Percentiles rank a stretch among this genome's conserved stretches.
These are phyloP conservation scores for Intellagama lesueurii DNA, from an alignment of 2,797 vertebrate genomes.

Conservation along the genomic window DNA sequence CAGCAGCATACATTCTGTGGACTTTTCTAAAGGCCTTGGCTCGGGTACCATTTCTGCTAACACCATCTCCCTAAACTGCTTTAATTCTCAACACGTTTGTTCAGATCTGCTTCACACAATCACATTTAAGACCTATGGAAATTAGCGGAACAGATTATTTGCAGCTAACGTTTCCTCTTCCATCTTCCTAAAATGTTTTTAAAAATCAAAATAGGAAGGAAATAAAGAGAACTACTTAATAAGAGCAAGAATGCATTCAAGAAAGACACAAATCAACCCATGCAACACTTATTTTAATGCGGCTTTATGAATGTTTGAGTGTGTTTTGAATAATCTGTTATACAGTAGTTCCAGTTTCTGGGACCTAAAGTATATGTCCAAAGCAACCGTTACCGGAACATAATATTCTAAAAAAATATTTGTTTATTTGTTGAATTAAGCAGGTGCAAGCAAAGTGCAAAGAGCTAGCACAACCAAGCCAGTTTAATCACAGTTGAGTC, in stretches of 20 bases:
- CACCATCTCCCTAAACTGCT: slow-evolving; percentile 16
- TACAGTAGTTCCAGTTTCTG: too few relatives aligned
- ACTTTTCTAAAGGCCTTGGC: not conserved
- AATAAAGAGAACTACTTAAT: not conserved
- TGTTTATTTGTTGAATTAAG: too few relatives aligned
- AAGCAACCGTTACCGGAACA: too few relatives aligned
- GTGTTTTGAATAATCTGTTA: not conserved
- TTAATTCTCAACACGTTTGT: slow-evolving; percentile 43
- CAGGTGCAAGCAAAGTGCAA: too few relatives aligned
- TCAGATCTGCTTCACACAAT: slow-evolving; percentile 54
- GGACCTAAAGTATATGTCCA: too few relatives aligned
- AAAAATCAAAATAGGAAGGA: not conserved
- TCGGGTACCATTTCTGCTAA: slow-evolving; percentile 26
- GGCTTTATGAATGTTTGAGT: not conserved
- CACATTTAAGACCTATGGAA: slow-evolving; percentile 41
- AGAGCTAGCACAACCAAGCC: too few relatives aligned
- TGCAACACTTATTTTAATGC: too few relatives aligned
- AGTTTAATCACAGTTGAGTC: too few relatives aligned
- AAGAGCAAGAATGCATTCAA: not conserved
- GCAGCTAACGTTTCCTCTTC: not conserved
- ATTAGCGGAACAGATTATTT: not conserved
- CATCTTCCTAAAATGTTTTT: too few relatives aligned
- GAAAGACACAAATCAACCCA: not conserved
- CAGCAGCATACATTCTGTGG: slow-evolving; percentile 15
- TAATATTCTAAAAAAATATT: too few relatives aligned